Percentiles rank a stretch among this genome's conserved stretches.
Evolutionary conservation across 2,888 invertebrate species (phyloP).

Genomic region (Rotaria sp.): DNA sequence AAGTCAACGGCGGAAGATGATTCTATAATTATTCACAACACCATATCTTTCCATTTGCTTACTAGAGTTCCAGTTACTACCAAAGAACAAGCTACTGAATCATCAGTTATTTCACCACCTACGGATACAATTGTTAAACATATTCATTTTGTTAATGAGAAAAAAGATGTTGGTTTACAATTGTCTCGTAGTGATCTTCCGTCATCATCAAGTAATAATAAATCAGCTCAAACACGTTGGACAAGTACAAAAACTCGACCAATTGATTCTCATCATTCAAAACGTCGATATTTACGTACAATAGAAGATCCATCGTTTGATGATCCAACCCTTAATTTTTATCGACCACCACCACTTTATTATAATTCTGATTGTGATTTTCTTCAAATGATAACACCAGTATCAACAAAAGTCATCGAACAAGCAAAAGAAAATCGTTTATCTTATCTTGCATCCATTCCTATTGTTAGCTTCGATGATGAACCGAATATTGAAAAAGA

Average conservation of each 20-base stretch:
- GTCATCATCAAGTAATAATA: background rate
- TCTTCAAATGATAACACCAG: conserved; percentile 1
- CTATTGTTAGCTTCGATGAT: background rate
- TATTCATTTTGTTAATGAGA: conserved; percentile 17
- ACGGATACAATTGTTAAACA: conserved; percentile 20
- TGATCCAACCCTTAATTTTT: background rate
- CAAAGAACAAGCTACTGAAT: background rate
- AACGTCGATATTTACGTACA: background rate
- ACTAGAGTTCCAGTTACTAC: background rate
- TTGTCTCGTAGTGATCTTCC: conserved; percentile 9
- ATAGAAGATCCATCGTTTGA: background rate
- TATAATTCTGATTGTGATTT: conserved; percentile 13
- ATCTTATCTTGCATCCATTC: background rate
- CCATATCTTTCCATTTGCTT: too few relatives aligned
- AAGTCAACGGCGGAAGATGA: too few relatives aligned
- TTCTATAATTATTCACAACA: too few relatives aligned
- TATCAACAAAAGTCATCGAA: background rate
- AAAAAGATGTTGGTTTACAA: conserved; percentile 17
- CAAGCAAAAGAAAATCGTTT: conserved; percentile 23
- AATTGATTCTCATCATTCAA: background rate
- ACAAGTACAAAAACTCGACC: background rate
- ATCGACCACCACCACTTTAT: conserved; percentile 8
- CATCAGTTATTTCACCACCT: background rate
- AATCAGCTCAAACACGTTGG: conserved; percentile 20
- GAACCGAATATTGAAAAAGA: background rate